Evolutionary conservation across 2,797 vertebrate genomes (phyloP), one percentile per base, ranked within the genome.

Genomic region (Spinus olivaceus): DNA sequence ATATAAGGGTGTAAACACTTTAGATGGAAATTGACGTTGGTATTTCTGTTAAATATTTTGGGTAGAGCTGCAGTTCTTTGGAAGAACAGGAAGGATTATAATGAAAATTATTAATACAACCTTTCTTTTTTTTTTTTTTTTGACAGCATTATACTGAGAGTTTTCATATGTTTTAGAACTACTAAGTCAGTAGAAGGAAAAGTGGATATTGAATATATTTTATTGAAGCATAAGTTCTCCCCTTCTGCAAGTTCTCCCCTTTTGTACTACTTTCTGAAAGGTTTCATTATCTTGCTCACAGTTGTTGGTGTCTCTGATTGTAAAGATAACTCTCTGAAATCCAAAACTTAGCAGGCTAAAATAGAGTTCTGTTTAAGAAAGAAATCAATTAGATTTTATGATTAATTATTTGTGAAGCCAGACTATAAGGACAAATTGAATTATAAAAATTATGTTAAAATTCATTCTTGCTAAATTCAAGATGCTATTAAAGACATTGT

Each of bases 241-340:
- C 15, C 16, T 82, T 81, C 61, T 91, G 50, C 46, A 51, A 82
- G 28, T 56, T 56, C n/a, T 56, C 22, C 54, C 30, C 74, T 90
- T 95, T 94, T 93, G 23, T 92, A 21, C n/a, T 81, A 32, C 56
- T 87, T 90, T 74, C 46, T 90, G 61, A 80, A 84, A 64, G 57
- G n/a, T 86, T 86, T 90, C 33, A 22, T 86, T 88, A 24, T 85
- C 12, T 70, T 90, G 53, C 64, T 92, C 64, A 39, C 32, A 37
- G 59, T 33, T 78, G 33, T 35, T 86, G 46, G 35, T 71, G 28
- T 13, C 42, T 81, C 42, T 0, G 23, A 64, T 64, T 81, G 33
- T 91, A 37, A 78, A 89, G 44, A 54, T 72, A 71, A 87, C 80
- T 79, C 33, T 76, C 49, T 88, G 41, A 88, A 87, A 87, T 69